Evolutionary conservation across 2,113 vertebrate genomes (phyloP).

Genomic region (Meleagris gallopavo): DNA sequence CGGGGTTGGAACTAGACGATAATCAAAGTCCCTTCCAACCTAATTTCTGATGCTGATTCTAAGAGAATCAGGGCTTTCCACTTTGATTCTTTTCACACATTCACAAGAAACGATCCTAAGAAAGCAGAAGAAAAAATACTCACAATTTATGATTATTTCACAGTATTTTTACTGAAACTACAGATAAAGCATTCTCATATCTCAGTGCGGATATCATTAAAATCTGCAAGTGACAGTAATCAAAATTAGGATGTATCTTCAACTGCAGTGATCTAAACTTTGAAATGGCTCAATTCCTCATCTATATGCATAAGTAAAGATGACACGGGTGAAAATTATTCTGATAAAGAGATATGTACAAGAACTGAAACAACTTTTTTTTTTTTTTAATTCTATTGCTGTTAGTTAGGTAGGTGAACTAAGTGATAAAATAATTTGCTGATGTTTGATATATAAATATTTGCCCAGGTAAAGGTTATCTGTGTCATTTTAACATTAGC

Average conservation of each 20-base stretch:
- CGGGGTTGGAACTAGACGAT: too few relatives aligned
- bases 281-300: neutral
- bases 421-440: neutral
- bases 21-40: too few relatives aligned
- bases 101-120: neutral
- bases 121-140: neutral
- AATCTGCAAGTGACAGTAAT: neutral
- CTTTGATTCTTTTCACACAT: neutral
- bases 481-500: neutral
- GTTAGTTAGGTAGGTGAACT: accelerated
- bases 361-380: neutral
- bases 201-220: neutral
- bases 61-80: neutral
- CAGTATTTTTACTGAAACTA: neutral
- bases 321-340: neutral
- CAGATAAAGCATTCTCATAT: neutral
- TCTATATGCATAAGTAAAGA: neutral
- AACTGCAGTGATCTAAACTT: neutral
- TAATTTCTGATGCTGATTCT: too few relatives aligned
- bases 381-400: neutral
- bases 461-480: neutral
- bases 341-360: neutral
- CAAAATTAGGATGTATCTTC: neutral
- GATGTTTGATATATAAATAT: neutral
- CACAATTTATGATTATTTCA: neutral